Conservation (phyloP, 2,113 vertebrate species). For the Hippocampus abdominalis region DNA sequence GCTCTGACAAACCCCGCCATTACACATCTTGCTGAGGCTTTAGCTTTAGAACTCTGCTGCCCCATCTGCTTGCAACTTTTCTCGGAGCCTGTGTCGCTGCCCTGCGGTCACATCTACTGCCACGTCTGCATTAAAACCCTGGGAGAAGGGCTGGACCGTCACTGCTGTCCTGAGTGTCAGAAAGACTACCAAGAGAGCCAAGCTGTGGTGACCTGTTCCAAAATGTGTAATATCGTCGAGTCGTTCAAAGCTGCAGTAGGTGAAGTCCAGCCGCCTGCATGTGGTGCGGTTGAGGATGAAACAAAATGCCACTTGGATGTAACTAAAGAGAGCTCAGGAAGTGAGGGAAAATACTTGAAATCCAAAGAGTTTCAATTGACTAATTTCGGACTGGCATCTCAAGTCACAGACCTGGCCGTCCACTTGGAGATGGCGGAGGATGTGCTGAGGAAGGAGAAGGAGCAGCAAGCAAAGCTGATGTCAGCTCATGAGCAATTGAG, state of each 20-base stretch:
- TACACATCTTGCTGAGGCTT: not conserved
- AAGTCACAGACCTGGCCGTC: conserved; percentile 51
- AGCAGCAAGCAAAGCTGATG: conserved; percentile 37
- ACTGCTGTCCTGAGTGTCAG: conserved; percentile 71
- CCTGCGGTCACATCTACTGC: conserved; percentile 69
- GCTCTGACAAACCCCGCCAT: conserved; percentile 14
- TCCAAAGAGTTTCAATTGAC: conserved; percentile 23
- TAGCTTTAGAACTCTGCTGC: conserved; percentile 53
- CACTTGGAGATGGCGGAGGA: conserved; percentile 57
- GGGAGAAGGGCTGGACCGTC: conserved; percentile 46
- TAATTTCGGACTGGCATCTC: conserved; percentile 53
- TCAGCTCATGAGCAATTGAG: conserved; percentile 47
- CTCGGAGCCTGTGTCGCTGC: conserved; percentile 58
- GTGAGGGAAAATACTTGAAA: not conserved
- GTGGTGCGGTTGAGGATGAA: not conserved
- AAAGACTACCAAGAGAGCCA: conserved; percentile 31
- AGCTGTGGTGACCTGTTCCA: conserved; percentile 54
- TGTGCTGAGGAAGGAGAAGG: conserved; percentile 45
- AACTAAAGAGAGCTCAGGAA: not conserved
- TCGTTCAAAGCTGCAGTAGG: conserved; percentile 29
- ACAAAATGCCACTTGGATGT: not conserved
- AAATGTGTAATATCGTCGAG: conserved; percentile 62
- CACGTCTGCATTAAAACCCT: conserved; percentile 60
- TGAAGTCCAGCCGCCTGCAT: not conserved
- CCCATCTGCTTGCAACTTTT: conserved; percentile 66